Conservation (phyloP, 1,140 invertebrate species). For the Drosophila paulistorum region DNA sequence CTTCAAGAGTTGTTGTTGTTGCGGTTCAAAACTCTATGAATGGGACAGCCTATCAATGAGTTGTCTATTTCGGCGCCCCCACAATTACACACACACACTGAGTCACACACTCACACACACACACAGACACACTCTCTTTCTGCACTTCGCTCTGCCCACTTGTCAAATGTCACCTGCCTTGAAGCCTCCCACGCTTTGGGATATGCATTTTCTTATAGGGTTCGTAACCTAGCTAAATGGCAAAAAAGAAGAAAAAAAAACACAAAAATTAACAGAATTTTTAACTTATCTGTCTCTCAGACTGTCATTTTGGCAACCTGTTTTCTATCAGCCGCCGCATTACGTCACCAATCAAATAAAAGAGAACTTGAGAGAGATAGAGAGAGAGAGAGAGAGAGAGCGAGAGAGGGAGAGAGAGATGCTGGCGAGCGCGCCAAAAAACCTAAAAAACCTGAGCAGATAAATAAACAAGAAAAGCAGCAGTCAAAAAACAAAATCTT, state of each 20-base stretch:
- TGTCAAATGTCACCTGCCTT: constrained; percentile 63
- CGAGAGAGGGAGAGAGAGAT: not conserved
- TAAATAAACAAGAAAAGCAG: constrained; percentile 10
- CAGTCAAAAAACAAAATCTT: constrained; percentile 1
- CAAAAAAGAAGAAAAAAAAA: not conserved
- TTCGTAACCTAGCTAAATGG: constrained; percentile 30
- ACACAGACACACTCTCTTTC: not conserved
- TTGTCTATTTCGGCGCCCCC: constrained; percentile 51
- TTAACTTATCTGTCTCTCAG: not conserved
- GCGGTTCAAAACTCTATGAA: constrained; percentile 37
- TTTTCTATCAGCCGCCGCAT: constrained; percentile 32
- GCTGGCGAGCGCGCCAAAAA: not conserved
- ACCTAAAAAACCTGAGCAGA: not conserved
- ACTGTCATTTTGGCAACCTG: constrained; percentile 60
- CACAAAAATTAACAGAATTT: not conserved
- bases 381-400: constrained; percentile 7
- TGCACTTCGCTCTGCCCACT: constrained; percentile 45
- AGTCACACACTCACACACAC: constrained; percentile 15
- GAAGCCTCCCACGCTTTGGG: constrained; percentile 22
- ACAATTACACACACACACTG: constrained; percentile 26
- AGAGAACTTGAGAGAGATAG: constrained; percentile 1
- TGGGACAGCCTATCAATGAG: constrained; percentile 54
- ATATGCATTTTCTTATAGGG: constrained; percentile 9
- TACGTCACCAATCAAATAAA: constrained; percentile 42
- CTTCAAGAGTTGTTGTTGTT: constrained; percentile 12